Evolutionary conservation across 1,140 invertebrate genomes (phyloP), one percentile per base, ranked within the genome.

Genomic region (Polypedilum pembai): DNA sequence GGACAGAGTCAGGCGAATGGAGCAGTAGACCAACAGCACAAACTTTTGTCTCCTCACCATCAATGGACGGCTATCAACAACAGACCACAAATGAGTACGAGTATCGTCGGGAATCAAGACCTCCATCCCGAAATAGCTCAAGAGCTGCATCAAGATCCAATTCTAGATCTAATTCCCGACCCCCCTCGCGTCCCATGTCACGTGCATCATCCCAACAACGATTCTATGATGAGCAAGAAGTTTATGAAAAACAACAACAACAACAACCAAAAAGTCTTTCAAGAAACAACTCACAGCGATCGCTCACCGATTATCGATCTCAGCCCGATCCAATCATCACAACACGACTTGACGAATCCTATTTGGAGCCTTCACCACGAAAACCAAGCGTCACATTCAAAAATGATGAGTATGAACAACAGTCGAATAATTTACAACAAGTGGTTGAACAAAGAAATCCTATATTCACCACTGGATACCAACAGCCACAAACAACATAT

Each of bases 81-180:
- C 40, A 73, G 5, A 7, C 33, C 40, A 24, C 73, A 73, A 41
- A 8, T 15, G 73, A 73, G 8, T 41, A 73, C 15, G 73, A 73
- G 33, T 15, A 40, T 33, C 40, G 73, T 17, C 1, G 74, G 75
- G 69, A 76, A 10, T 18, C 33, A 21, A 75, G 41, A 17, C 24
- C 21, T 40, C 3, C 15, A 15, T 40, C n/a, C 20, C n/a, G 63
- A 73, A 21, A 8, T 8, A 40, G 40, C 41, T 75, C 15, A 73
- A 78, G 78, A 78, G 75, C 76, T 78, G 75, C 75, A 76, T 65
- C 76, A 75, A 76, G 76, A 74, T 75, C 20, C 76, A 76, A 73
- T 74, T 74, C 76, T 75, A 76, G 76, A 74, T 75, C 20, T 76
- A 76, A 73, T 74, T 74, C 77, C 73, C 75, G 76, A 73, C 77